A percentile compares a stretch with the other conserved stretches of the same genome.
These are phyloP conservation scores for Lasioglossum albipes DNA, from an alignment of 1,140 invertebrate genomes.

Conservation along the genomic window DNA sequence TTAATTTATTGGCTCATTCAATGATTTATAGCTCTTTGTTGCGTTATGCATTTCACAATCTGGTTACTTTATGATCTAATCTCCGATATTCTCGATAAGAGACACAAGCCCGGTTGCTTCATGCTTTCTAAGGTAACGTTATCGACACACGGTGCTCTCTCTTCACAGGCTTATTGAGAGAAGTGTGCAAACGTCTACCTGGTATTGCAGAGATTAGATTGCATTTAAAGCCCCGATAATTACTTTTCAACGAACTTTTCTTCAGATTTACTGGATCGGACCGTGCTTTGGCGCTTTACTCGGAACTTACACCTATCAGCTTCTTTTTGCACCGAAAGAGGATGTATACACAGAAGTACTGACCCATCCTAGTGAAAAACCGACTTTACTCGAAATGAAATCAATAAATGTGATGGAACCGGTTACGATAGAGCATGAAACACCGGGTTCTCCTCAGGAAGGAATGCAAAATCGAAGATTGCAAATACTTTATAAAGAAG, in stretches of 20 bases:
- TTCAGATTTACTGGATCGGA: slow-evolving; percentile 71
- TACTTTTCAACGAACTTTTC: not conserved
- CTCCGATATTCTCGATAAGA: slow-evolving; percentile 5
- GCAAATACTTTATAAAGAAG: not conserved
- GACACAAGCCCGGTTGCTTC: not conserved
- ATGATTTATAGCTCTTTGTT: slow-evolving; percentile 10
- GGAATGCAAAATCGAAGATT: not conserved
- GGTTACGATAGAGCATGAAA: not conserved
- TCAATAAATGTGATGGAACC: not conserved
- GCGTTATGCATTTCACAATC: slow-evolving; percentile 10
- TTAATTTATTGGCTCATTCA: not conserved
- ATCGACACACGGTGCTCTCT: not conserved
- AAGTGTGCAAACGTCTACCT: slow-evolving; percentile 12
- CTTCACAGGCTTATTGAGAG: not conserved
- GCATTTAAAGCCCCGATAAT: not conserved
- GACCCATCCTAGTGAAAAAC: not conserved
- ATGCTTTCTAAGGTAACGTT: not conserved
- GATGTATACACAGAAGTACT: not conserved
- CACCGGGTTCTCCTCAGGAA: not conserved
- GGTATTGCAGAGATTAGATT: slow-evolving; percentile 21
- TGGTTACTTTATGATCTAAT: not conserved
- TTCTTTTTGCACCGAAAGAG: slow-evolving; percentile 50
- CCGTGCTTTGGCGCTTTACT: slow-evolving; percentile 66
- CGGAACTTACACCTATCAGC: slow-evolving; percentile 66
- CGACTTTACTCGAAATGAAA: slow-evolving; percentile 1